Percentiles rank a stretch among this genome's conserved stretches.
Conservation (phyloP, 2,888 invertebrate species). For the Bibio marci region DNA sequence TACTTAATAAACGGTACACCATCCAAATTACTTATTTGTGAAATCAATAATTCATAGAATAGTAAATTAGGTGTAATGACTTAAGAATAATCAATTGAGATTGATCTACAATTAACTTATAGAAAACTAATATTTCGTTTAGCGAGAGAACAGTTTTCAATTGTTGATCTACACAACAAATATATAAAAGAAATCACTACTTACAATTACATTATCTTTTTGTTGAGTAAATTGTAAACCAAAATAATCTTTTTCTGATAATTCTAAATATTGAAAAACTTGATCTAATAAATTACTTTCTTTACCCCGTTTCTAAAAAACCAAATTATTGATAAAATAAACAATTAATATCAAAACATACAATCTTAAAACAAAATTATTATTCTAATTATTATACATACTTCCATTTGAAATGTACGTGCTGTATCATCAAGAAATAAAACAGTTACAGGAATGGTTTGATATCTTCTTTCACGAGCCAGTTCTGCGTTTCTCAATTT, state of each 20-base stretch:
- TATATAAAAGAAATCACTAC: slow-evolving; percentile 10
- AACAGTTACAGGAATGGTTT: too few relatives aligned
- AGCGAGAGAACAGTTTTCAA: not conserved
- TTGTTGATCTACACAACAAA: not conserved
- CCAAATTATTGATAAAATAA: slow-evolving; percentile 6
- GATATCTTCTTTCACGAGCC: too few relatives aligned
- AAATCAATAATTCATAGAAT: too few relatives aligned
- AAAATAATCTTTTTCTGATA: slow-evolving; percentile 95
- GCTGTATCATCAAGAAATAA: slow-evolving; percentile 85
- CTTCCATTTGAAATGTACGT: slow-evolving; percentile 85
- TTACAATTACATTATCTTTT: slow-evolving; percentile 28
- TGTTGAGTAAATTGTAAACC: slow-evolving; percentile 72
- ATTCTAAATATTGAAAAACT: slow-evolving; percentile 88
- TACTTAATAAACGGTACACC: too few relatives aligned
- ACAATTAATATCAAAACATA: not conserved
- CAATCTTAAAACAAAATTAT: not conserved
- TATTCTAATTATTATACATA: slow-evolving; percentile 24
- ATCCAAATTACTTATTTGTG: too few relatives aligned
- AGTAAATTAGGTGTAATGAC: too few relatives aligned
- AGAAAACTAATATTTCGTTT: too few relatives aligned
- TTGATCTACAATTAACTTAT: too few relatives aligned
- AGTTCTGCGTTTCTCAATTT: too few relatives aligned
- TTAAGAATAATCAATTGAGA: too few relatives aligned
- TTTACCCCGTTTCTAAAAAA: slow-evolving; percentile 71
- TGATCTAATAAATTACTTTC: slow-evolving; percentile 77